These are phyloP conservation scores for Drosophila melanogaster DNA, from an alignment of 1,140 invertebrate genomes.

Conservation along the genomic window DNA sequence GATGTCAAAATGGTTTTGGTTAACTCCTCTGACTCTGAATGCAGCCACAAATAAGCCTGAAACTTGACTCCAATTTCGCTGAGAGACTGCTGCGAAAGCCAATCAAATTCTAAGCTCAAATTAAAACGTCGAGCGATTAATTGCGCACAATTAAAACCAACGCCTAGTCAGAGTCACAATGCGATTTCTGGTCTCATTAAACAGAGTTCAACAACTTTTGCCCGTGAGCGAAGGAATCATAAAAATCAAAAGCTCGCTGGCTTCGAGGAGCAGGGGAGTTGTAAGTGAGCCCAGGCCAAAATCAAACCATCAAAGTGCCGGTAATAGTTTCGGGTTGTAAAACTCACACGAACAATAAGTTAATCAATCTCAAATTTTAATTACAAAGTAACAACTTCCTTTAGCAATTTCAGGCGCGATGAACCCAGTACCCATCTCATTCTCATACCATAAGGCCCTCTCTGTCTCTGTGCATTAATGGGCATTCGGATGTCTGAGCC, in stretches of 20 bases:
- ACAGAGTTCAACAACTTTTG: constrained; percentile 60
- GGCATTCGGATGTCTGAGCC: constrained; percentile 53
- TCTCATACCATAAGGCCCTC: constrained; percentile 15
- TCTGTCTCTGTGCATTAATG: constrained; percentile 55
- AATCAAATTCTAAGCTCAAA: constrained; percentile 54
- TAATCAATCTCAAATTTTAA: constrained; percentile 83
- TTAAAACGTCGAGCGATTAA: constrained; percentile 59
- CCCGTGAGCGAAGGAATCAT: constrained; percentile 23
- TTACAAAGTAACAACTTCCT: constrained; percentile 83
- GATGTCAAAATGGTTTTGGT: background rate
- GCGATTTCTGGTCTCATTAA: constrained; percentile 60
- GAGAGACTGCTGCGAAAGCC: constrained; percentile 16
- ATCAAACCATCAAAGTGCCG: constrained; percentile 76
- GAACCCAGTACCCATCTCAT: constrained; percentile 51
- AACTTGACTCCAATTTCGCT: constrained; percentile 5
- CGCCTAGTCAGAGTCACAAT: constrained; percentile 25
- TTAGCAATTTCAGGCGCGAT: constrained; percentile 81
- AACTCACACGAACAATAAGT: constrained; percentile 82
- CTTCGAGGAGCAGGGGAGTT: constrained; percentile 14
- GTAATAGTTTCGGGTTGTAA: constrained; percentile 78
- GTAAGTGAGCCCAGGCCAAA: constrained; percentile 26
- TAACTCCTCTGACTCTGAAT: background rate
- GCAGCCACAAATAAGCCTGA: background rate
- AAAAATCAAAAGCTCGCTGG: constrained; percentile 37
- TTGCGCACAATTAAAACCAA: constrained; percentile 69